phyloP scores from a whole-genome alignment of 2,797 vertebrate genomes.

The Falco peregrinus region DNA sequence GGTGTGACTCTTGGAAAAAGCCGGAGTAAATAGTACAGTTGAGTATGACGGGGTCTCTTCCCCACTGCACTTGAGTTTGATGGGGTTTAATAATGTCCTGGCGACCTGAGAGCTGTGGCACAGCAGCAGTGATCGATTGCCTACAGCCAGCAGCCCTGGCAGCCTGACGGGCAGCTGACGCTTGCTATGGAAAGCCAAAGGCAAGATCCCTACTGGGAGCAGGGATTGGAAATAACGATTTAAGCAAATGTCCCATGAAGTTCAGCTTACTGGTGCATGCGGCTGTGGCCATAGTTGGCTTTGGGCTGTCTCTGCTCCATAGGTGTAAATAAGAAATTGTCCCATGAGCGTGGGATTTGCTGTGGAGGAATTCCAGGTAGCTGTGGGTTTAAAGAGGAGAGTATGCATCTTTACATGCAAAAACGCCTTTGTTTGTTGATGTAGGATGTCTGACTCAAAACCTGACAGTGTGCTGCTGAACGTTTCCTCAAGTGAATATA shows the following conservation, averaged over 20 bases:
- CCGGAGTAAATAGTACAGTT: fast-evolving
- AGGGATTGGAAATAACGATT: not conserved
- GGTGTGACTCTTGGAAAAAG: not conserved
- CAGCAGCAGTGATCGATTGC: not conserved
- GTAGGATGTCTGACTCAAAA: not conserved
- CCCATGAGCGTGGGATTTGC: not conserved
- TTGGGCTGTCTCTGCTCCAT: not conserved
- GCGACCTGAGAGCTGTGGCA: not conserved
- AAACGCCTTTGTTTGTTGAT: not conserved
- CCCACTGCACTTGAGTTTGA: no score
- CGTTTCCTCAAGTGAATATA: not conserved
- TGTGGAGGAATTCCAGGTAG: not conserved
- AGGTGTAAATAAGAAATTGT: not conserved
- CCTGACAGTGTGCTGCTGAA: not conserved
- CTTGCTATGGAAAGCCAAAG: not conserved
- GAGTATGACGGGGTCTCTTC: fast-evolving
- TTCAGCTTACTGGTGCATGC: not conserved
- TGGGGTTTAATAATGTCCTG: not conserved
- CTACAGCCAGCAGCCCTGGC: not conserved
- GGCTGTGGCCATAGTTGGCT: not conserved
- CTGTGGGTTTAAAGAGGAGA: not conserved
- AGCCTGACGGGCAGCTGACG: not conserved
- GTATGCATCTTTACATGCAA: not conserved
- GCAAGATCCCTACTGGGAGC: not conserved
- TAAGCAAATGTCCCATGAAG: not conserved